Conservation (phyloP, 2,888 invertebrate genomes). For the Lomographa bimaculata region DNA sequence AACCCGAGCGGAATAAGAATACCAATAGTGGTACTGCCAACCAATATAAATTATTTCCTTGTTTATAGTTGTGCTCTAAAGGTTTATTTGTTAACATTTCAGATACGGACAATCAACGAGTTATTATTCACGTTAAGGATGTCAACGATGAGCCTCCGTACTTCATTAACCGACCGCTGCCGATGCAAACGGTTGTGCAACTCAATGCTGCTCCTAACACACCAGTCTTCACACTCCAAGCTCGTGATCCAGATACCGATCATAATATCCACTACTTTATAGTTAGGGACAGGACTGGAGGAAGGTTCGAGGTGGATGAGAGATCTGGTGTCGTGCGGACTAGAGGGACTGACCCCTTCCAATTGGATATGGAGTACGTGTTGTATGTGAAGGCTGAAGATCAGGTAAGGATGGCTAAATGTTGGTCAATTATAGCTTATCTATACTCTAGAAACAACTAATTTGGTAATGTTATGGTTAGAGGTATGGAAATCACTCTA, state of each 20-base stretch:
- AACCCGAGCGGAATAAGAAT: no score
- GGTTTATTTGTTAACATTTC: constrained; percentile 54
- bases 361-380: constrained; percentile 98
- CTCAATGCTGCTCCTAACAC: constrained; percentile 97
- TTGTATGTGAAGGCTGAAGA: constrained; percentile 98
- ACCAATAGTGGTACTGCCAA: no score
- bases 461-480: no score
- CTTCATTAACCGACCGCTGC: constrained; percentile 98
- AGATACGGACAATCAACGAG: constrained; percentile 97
- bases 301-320: constrained; percentile 93
- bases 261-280: constrained; percentile 98
- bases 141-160: constrained; percentile 98
- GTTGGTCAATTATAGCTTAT: no score
- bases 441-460: no score
- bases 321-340: constrained; percentile 96
- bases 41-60: no score
- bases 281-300: constrained; percentile 93
- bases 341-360: constrained; percentile 95
- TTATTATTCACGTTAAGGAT: constrained; percentile 97
- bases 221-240: constrained; percentile 98
- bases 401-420: constrained; percentile 77
- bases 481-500: no score
- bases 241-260: constrained; percentile 97
- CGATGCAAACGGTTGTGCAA: constrained; percentile 98
- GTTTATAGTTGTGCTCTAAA: not conserved